Conservation (phyloP, 2,113 vertebrate species). For the Burhinus bistriatus region DNA sequence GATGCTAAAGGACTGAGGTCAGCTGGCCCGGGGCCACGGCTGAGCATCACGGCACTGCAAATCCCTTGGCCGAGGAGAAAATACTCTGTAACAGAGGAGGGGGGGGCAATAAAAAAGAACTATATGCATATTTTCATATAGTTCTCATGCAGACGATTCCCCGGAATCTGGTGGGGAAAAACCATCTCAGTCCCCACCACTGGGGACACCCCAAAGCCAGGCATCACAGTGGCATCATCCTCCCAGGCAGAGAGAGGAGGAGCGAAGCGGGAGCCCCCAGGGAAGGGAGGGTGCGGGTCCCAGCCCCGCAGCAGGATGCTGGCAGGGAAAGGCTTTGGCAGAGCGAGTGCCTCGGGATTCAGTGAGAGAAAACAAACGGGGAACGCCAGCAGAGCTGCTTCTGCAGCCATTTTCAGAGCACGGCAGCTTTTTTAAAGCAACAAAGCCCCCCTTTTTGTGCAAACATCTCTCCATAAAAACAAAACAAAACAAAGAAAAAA, state of each 20-base stretch:
- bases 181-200: accelerated
- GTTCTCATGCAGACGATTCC: not conserved
- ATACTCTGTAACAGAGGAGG: not conserved
- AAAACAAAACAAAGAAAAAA: no score
- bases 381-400: not conserved
- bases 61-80: not conserved
- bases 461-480: not conserved
- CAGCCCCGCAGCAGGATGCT: not conserved
- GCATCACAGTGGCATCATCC: accelerated
- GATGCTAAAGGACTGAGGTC: not conserved
- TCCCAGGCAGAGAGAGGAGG: not conserved
- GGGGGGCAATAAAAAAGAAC: not conserved
- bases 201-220: not conserved
- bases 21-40: not conserved
- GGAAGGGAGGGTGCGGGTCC: not conserved
- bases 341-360: not conserved
- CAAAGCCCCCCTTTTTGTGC: not conserved
- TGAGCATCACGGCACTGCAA: not conserved
- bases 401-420: not conserved
- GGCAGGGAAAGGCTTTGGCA: not conserved
- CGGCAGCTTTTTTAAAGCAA: not conserved
- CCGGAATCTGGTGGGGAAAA: not conserved
- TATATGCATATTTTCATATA: not conserved
- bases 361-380: not conserved
- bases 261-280: not conserved